Evolutionary conservation across 92 coral and sea anemone genomes (phyloP).

Genomic region (Anthopleura xanthogrammica): DNA sequence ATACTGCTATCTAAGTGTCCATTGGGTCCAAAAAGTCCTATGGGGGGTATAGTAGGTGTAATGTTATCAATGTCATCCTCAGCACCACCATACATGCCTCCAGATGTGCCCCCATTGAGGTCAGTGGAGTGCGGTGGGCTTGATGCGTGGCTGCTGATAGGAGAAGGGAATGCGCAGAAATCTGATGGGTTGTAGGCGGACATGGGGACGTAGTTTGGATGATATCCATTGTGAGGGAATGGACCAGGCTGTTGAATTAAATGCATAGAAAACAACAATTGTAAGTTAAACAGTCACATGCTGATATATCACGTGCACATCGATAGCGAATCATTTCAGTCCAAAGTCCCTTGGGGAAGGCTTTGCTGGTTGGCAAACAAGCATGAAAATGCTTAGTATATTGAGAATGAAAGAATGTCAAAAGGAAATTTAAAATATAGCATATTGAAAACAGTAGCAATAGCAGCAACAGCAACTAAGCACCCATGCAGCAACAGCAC

Average conservation of each 20-base stretch:
- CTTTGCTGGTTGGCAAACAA: no score
- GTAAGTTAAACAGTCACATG: background rate
- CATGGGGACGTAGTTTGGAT: conserved; percentile 10
- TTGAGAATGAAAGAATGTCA: no score
- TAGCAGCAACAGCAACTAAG: no score
- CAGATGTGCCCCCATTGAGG: conserved; percentile 4
- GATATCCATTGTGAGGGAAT: conserved; percentile 9
- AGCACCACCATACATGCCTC: background rate
- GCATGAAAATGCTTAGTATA: no score
- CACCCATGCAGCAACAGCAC: no score
- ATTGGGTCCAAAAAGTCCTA: background rate
- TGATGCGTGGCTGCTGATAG: conserved; percentile 34
- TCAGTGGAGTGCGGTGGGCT: conserved; percentile 26
- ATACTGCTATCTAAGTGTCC: conserved; percentile 7
- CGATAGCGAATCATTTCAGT: no score
- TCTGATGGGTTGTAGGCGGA: conserved; percentile 6
- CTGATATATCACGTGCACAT: no score
- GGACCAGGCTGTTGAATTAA: conserved; percentile 5
- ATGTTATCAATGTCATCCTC: conserved; percentile 18
- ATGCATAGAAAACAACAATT: background rate
- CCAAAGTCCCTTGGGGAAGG: no score
- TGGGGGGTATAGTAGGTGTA: conserved; percentile 18
- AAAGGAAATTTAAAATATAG: no score
- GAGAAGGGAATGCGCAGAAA: conserved; percentile 21
- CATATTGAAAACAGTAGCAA: no score